Base-by-base conservation (phyloP, 2,113 vertebrate genomes). In the Otolemur garnettii region DNA sequence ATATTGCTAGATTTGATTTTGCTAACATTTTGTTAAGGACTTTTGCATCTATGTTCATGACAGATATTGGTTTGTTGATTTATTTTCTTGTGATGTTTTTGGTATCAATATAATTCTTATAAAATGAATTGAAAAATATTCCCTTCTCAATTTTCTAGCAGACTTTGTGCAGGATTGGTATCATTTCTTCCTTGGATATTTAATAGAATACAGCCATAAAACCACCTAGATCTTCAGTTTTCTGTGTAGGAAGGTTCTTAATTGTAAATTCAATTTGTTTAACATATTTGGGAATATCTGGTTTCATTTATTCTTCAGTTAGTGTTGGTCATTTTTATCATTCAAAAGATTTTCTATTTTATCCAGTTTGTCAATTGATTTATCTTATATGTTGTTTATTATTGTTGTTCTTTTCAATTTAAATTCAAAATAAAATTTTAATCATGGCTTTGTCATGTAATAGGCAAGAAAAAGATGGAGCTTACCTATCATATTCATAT, bases 241-340 rank as follows among this genome's bases (percentile, higher is more conserved):
- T 88, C 33, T 69, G 15, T 93, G 38, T 45, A 30, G 57, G 60
- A 86, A 69, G 17, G 15, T 30, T 88, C 74, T 79, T 24, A 84
- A 69, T 75, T 84, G 83, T 72, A 28, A 45, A 84, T 87, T 94
- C 15, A 19, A 75, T 87, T 68, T 83, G 71, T 87, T 95, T 91
- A 59, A 72, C 38, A 72, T 74, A 90, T 64, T 83, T 74, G 33
- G 3, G 9, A 26, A 68, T 60, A 81, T 18, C 62, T 90, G 38
- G 26, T n/a, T 81, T 0, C 8, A 87, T 64, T 87, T 90, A 45
- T 74, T 42, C 90, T 90, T 85, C 2, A 88, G 22, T 87, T 5
- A 30, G 24, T 95, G 79, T 75, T 57, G 26, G 3, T 80, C 13
- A 38, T 74, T 72, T 87, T 94, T 72, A 68, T 75, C 35, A 53